phyloP scores from a whole-genome alignment of 1,140 invertebrate genomes.

The Drosophila orosa region DNA sequence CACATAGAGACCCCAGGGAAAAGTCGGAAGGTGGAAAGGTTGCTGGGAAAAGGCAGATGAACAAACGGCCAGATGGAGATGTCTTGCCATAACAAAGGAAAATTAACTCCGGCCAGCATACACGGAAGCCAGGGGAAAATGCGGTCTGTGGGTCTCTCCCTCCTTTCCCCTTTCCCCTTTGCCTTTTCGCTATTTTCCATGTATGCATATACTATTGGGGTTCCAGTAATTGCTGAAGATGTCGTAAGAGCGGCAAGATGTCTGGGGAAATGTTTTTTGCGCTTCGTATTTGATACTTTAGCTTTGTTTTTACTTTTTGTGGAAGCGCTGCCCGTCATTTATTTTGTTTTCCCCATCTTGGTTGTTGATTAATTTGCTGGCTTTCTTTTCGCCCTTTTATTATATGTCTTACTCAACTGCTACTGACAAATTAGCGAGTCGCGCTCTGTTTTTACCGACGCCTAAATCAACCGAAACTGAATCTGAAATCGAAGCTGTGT shows the following conservation, averaged over 20 bases:
- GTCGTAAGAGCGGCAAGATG: conserved; percentile 50
- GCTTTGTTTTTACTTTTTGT: not conserved
- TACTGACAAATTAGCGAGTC: conserved; percentile 35
- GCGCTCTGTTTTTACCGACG: not conserved
- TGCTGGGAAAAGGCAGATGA: conserved; percentile 24
- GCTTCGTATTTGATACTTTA: conserved; percentile 1
- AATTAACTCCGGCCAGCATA: conserved; percentile 50
- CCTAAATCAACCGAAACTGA: conserved; percentile 8
- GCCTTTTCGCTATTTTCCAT: not conserved
- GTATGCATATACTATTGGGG: not conserved
- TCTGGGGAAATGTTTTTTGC: conserved; percentile 57
- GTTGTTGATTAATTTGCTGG: conserved; percentile 43
- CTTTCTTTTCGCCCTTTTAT: conserved; percentile 38
- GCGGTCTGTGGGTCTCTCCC: conserved; percentile 40
- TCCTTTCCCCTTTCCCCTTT: not conserved
- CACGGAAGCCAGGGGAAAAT: conserved; percentile 58
- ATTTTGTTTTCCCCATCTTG: conserved; percentile 11
- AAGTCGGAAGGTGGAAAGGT: conserved; percentile 9
- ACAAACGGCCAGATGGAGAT: conserved; percentile 22
- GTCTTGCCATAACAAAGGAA: conserved; percentile 49
- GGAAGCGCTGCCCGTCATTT: not conserved
- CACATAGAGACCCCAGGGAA: conserved; percentile 32
- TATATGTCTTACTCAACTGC: conserved; percentile 20
- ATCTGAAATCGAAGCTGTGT: not conserved
- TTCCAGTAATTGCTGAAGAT: conserved; percentile 46